Evolutionary conservation across 2,888 invertebrate genomes (phyloP).

Genomic region (Scaptomyza reducta): DNA sequence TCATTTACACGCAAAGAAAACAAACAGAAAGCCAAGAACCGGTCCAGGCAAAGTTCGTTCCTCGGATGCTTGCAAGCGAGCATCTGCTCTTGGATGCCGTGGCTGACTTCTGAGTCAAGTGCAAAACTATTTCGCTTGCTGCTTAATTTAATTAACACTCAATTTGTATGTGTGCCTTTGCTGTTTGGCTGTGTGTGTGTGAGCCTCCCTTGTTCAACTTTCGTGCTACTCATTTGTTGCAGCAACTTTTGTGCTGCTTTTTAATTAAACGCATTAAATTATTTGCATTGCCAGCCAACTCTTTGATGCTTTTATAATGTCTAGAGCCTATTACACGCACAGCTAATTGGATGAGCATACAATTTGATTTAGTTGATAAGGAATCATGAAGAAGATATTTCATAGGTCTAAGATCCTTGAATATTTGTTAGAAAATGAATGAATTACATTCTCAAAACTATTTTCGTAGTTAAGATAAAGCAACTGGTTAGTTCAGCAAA

Average conservation of each 20-base stretch:
- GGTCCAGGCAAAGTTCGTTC: slow-evolving; percentile 30
- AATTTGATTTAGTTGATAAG: not conserved
- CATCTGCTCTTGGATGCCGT: slow-evolving; percentile 21
- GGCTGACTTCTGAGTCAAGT: slow-evolving; percentile 61
- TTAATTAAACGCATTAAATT: slow-evolving; percentile 71
- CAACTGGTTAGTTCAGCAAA: not conserved
- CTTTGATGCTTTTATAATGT: slow-evolving; percentile 6
- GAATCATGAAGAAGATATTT: no score
- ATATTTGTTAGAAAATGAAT: no score
- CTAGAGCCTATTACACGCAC: not conserved
- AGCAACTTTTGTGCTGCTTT: slow-evolving; percentile 43
- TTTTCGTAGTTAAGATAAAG: not conserved
- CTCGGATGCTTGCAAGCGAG: not conserved
- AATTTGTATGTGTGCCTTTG: slow-evolving; percentile 42
- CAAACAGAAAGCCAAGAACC: slow-evolving; percentile 31
- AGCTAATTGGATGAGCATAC: not conserved
- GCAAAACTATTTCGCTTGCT: slow-evolving; percentile 67
- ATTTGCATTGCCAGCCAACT: slow-evolving; percentile 45
- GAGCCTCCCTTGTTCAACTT: slow-evolving; percentile 39
- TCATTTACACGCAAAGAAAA: slow-evolving; percentile 70
- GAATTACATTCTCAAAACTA: not conserved
- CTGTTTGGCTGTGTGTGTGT: slow-evolving; percentile 13
- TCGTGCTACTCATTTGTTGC: slow-evolving; percentile 38
- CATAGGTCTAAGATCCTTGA: no score
- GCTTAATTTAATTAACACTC: slow-evolving; percentile 74